Conservation (phyloP, 2,113 vertebrate species). For the Passer montanus region DNA sequence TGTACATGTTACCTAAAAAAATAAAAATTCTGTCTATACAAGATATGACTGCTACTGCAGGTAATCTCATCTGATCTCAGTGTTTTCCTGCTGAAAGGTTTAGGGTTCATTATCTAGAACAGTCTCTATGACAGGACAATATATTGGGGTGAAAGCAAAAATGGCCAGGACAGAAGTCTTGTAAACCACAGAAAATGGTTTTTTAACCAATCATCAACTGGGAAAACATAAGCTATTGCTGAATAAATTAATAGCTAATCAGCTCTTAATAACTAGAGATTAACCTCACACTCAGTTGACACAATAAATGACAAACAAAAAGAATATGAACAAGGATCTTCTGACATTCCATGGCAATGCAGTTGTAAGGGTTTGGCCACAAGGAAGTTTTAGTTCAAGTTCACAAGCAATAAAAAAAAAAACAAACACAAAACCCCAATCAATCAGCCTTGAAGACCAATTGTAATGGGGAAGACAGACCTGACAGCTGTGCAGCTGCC, state of each 20-base stretch:
- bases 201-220: not conserved
- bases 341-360: not conserved
- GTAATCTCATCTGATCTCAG: not conserved
- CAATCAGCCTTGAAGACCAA: fast-evolving
- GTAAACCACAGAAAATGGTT: not conserved
- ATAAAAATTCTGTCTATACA: not conserved
- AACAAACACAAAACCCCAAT: not conserved
- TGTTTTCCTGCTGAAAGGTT: not conserved
- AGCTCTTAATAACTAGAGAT: not conserved
- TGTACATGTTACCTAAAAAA: not conserved
- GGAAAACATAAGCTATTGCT: not conserved
- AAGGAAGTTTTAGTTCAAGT: not conserved
- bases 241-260: not conserved
- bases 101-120: not conserved
- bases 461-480: not conserved
- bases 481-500: not conserved
- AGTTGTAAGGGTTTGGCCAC: not conserved
- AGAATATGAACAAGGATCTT: not conserved
- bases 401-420: not conserved
- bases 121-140: not conserved
- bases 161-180: not conserved
- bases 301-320: not conserved
- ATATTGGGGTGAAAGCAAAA: not conserved
- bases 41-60: not conserved
- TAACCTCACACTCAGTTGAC: not conserved